A percentile compares a stretch with the other conserved stretches of the same genome.
These are phyloP conservation scores for Oryctolagus cuniculus DNA, from an alignment of 2,113 vertebrate genomes.

Conservation along the genomic window mOryCun1.1 NC_091433.1:160694001-160694500, in stretches of 20 bases:
- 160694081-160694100: not conserved
- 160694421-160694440: not conserved
- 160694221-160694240: not conserved
- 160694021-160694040: not conserved
- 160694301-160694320: not conserved
- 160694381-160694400: not conserved
- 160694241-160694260: not conserved
- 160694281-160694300: not conserved
- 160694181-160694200: not conserved
- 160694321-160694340: slow-evolving; percentile 1
- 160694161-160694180: not conserved
- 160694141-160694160: not conserved
- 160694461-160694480: not conserved
- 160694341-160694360: not conserved
- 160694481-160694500: not conserved
- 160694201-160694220: not conserved
- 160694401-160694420: not conserved
- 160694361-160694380: slow-evolving; percentile 14
- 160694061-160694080: not conserved
- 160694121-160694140: not conserved
- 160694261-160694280: not conserved
- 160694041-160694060: not conserved
- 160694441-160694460: not conserved
- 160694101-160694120: not conserved
- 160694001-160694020: not conserved